Evolutionary conservation across 2,888 invertebrate species (phyloP).

Genomic region (Lottia scabra): DNA sequence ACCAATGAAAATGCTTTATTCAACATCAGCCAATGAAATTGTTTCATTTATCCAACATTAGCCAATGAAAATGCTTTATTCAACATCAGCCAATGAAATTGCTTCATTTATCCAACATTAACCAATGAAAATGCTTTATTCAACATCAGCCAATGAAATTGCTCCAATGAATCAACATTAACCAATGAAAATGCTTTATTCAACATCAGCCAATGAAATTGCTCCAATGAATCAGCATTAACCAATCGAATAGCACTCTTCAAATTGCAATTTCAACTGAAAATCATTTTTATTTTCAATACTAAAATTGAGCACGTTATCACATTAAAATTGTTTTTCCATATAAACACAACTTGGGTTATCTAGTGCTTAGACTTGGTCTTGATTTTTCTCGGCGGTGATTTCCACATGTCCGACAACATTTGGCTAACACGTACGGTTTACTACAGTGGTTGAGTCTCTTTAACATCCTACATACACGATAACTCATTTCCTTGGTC

Average conservation of each 20-base stretch:
- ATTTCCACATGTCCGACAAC: constrained; percentile 59
- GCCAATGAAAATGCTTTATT: too few relatives aligned
- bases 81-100: too few relatives aligned
- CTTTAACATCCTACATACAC: constrained; percentile 57
- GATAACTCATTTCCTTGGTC: constrained; percentile 55
- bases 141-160: too few relatives aligned
- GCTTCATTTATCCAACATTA: too few relatives aligned
- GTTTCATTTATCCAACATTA: too few relatives aligned
- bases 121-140: too few relatives aligned
- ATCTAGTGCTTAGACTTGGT: neutral
- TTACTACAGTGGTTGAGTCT: constrained; percentile 58
- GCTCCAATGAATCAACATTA: too few relatives aligned
- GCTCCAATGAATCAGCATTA: neutral
- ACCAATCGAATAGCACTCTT: neutral
- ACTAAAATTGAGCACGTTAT: constrained; percentile 1
- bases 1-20: too few relatives aligned
- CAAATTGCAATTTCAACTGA: neutral
- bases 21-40: too few relatives aligned
- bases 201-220: too few relatives aligned
- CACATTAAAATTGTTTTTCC: neutral
- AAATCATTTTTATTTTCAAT: neutral
- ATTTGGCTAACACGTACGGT: constrained; percentile 58
- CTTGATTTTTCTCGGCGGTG: constrained; percentile 26
- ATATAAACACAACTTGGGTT: neutral
- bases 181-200: too few relatives aligned